A percentile compares a stretch with the other conserved stretches of the same genome.
Evolutionary conservation across 2,888 invertebrate genomes (phyloP).

Genomic region (Dynastes maya): DNA sequence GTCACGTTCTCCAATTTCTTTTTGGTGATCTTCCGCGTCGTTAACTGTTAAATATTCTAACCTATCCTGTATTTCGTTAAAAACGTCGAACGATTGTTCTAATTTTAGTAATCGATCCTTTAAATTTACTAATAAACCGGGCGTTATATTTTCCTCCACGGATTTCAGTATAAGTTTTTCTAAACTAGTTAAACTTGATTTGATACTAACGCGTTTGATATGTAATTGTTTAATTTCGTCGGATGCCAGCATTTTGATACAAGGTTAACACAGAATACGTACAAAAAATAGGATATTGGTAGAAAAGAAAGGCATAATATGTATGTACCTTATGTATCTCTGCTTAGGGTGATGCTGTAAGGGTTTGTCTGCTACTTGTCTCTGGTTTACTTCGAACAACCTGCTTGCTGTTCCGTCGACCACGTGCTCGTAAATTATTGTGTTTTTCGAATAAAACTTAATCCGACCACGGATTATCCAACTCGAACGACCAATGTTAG

Average conservation of each 20-base stretch:
- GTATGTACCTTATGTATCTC: background rate
- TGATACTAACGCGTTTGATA: background rate
- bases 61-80: slow-evolving; percentile 31
- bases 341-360: background rate
- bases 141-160: background rate
- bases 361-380: background rate
- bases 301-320: background rate
- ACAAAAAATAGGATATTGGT: background rate
- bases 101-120: background rate
- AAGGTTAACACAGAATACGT: background rate
- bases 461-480: background rate
- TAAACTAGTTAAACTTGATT: background rate
- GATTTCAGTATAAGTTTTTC: slow-evolving; percentile 7
- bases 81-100: slow-evolving; percentile 5
- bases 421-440: background rate
- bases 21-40: slow-evolving; percentile 7
- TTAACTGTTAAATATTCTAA: slow-evolving; percentile 38
- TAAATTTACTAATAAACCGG: background rate
- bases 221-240: slow-evolving; percentile 18
- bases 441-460: background rate
- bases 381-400: background rate
- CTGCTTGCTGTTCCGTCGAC: background rate
- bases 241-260: background rate
- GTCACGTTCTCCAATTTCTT: slow-evolving; percentile 4
- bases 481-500: no score